Evolutionary conservation across 64 coral and sea anemone genomes (phyloP).

Genomic region (Stylophora pistillata): DNA sequence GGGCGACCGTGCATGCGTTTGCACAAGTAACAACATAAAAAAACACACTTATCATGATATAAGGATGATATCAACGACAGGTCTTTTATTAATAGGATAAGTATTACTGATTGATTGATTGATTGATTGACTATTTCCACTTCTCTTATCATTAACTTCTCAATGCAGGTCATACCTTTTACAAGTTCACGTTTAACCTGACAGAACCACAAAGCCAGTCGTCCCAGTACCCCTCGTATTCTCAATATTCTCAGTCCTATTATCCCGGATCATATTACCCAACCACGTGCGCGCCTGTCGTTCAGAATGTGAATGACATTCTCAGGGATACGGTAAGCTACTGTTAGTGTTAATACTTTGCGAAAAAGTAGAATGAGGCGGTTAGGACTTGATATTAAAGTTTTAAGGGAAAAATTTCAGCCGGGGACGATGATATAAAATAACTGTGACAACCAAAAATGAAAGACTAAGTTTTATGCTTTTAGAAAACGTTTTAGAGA

Average conservation of each 20-base stretch:
- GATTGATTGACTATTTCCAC: neutral
- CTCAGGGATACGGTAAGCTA: conserved; percentile 34
- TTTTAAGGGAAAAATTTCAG: too few relatives aligned
- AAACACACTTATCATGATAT: too few relatives aligned
- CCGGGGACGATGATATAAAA: too few relatives aligned
- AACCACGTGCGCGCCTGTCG: neutral
- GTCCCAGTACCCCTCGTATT: neutral
- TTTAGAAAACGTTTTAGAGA: too few relatives aligned
- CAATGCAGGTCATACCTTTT: conserved; percentile 16
- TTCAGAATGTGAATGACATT: conserved; percentile 28
- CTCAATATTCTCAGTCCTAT: neutral
- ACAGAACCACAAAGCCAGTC: neutral
- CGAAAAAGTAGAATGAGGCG: neutral
- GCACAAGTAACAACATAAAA: too few relatives aligned
- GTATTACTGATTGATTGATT: neutral
- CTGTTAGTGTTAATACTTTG: neutral
- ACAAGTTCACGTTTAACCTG: conserved; percentile 7
- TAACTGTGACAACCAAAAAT: too few relatives aligned
- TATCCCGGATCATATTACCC: conserved; percentile 20
- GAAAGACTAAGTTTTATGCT: too few relatives aligned
- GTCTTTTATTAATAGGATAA: too few relatives aligned
- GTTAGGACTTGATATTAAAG: too few relatives aligned
- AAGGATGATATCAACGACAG: too few relatives aligned
- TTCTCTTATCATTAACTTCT: neutral
- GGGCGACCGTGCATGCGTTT: too few relatives aligned